Evolutionary conservation across 2,113 vertebrate species (phyloP).

Genomic region (Gasterosteus nipponicus): DNA sequence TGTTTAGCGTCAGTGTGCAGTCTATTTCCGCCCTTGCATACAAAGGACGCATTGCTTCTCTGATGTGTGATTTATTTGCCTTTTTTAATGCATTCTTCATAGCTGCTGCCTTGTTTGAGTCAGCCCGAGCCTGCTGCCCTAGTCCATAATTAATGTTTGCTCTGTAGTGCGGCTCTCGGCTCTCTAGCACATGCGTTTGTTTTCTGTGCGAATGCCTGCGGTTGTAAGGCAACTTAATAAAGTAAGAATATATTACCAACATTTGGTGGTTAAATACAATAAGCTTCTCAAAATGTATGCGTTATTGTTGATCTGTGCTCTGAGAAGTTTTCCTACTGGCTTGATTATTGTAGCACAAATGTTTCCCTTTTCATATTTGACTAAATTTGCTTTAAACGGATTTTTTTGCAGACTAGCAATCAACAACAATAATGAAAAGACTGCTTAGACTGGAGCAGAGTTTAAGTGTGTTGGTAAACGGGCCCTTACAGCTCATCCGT

Average conservation of each 20-base stretch:
- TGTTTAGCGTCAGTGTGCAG: conserved; percentile 8
- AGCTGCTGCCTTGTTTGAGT: conserved; percentile 26
- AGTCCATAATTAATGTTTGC: conserved; percentile 24
- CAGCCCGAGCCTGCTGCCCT: background rate
- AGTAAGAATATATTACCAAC: background rate
- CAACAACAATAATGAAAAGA: background rate
- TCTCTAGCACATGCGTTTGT: background rate
- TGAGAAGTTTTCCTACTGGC: background rate
- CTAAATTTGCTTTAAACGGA: background rate
- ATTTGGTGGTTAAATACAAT: background rate
- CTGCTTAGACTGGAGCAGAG: background rate
- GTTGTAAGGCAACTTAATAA: background rate
- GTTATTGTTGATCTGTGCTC: background rate
- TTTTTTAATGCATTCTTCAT: conserved; percentile 43
- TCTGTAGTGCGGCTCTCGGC: background rate
- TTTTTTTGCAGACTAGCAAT: background rate
- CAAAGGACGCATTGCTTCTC: conserved; percentile 9
- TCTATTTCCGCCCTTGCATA: background rate
- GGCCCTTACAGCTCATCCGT: background rate
- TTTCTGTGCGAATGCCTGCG: background rate
- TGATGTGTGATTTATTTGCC: conserved; percentile 37
- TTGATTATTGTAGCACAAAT: background rate
- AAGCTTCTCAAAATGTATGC: background rate
- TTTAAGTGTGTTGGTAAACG: conserved; percentile 2
- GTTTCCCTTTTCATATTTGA: background rate